These are phyloP conservation scores for Eupithecia subfuscata DNA, from an alignment of 2,888 invertebrate species.

Conservation along the genomic window DNA sequence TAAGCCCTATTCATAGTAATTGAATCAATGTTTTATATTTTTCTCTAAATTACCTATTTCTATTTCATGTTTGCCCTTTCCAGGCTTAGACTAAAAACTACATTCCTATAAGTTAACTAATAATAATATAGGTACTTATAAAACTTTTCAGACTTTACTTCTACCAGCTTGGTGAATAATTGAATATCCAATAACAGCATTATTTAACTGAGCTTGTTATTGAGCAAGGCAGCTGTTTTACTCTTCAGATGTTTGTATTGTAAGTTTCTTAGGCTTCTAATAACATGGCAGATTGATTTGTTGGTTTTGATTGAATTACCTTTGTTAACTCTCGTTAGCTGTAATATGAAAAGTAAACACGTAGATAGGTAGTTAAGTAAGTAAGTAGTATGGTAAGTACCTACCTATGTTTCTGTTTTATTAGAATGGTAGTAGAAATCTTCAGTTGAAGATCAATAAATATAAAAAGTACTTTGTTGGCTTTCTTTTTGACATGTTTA, in stretches of 20 bases:
- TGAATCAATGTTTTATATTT: not conserved
- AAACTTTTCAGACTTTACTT: not conserved
- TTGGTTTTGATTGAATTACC: constrained; percentile 10
- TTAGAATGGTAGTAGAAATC: too few species aligned
- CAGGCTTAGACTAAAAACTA: not conserved
- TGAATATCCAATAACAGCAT: constrained; percentile 35
- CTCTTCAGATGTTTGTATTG: constrained; percentile 25
- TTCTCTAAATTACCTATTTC: not conserved
- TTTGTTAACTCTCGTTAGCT: constrained; percentile 4
- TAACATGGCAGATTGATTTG: constrained; percentile 25
- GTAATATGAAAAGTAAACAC: not conserved
- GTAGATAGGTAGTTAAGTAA: not conserved
- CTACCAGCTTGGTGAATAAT: not conserved
- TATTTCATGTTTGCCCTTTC: not conserved
- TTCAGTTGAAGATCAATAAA: not conserved
- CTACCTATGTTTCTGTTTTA: not conserved
- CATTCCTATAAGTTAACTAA: not conserved
- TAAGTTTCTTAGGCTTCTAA: constrained; percentile 3
- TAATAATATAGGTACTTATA: not conserved
- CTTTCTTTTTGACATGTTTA: not conserved
- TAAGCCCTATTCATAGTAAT: not conserved
- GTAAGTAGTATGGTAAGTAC: too few species aligned
- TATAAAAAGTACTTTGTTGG: not conserved
- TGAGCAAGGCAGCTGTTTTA: constrained; percentile 33
- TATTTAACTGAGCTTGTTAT: constrained; percentile 38